These are phyloP conservation scores for Caenorhabditis doughertyi DNA, from an alignment of 2,888 invertebrate genomes.

Conservation along the genomic window DNA sequence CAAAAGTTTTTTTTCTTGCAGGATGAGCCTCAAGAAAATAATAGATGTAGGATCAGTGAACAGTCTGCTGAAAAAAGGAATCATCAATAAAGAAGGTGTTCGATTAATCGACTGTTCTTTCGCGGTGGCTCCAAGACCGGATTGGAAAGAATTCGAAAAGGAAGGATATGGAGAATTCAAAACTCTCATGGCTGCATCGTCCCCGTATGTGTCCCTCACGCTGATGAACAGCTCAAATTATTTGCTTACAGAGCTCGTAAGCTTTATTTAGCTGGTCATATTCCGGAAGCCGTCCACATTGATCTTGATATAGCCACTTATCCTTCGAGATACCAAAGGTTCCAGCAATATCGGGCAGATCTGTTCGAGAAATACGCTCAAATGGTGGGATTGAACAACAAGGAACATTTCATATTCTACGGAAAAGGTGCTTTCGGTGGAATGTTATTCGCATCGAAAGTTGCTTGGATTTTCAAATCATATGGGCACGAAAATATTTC, in stretches of 20 bases:
- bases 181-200: slow-evolving; percentile 54
- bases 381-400: slow-evolving; percentile 71
- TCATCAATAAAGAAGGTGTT: slow-evolving; percentile 71
- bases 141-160: slow-evolving; percentile 72
- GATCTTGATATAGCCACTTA: slow-evolving; percentile 77
- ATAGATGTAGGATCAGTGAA: slow-evolving; percentile 62
- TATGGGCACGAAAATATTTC: slow-evolving; percentile 79
- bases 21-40: slow-evolving; percentile 68
- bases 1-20: too few relatives aligned
- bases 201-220: slow-evolving; percentile 55
- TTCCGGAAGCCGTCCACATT: slow-evolving; percentile 75
- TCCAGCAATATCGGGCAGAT: slow-evolving; percentile 74
- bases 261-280: slow-evolving; percentile 71
- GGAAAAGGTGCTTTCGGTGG: slow-evolving; percentile 77
- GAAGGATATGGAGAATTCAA: slow-evolving; percentile 76
- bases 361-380: slow-evolving; percentile 77
- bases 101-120: slow-evolving; percentile 75
- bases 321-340: slow-evolving; percentile 75
- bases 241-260: slow-evolving; percentile 59
- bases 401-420: slow-evolving; percentile 78
- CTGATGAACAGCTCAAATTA: not conserved
- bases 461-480: slow-evolving; percentile 78
- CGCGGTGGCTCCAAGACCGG: slow-evolving; percentile 66
- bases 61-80: slow-evolving; percentile 62
- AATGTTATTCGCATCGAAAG: slow-evolving; percentile 77